These are phyloP conservation scores for Aphelocoma californica DNA, from an alignment of 2,797 vertebrate species.

Conservation along the genomic window DNA sequence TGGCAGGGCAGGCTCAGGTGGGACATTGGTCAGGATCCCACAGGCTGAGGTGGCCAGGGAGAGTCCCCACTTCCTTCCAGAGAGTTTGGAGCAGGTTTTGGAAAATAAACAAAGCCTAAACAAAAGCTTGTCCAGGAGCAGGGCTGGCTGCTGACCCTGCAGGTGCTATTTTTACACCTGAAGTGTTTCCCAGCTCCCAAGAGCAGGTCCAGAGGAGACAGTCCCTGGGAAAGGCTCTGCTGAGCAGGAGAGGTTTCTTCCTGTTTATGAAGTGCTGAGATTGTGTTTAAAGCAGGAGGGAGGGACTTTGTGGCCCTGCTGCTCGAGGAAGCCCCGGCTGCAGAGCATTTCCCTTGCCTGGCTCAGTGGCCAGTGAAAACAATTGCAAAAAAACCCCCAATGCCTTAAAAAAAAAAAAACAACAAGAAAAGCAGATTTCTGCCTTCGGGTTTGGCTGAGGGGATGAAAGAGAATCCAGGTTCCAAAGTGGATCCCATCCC, in stretches of 20 bases:
- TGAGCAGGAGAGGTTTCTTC: slow-evolving; percentile 10
- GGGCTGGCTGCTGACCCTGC: not conserved
- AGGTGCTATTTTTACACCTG: not conserved
- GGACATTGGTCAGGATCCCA: not conserved
- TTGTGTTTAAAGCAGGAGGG: not conserved
- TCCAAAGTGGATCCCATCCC: not conserved
- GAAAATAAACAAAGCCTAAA: not conserved
- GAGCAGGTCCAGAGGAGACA: not conserved
- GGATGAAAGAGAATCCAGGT: not conserved
- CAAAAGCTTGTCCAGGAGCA: not conserved
- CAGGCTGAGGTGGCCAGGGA: not conserved
- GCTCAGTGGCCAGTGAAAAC: not conserved
- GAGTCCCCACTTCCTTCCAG: not conserved
- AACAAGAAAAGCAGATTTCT: not conserved
- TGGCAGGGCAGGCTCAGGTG: not conserved
- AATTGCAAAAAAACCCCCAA: rapidly evolving
- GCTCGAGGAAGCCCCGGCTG: not conserved
- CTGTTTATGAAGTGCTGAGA: not conserved
- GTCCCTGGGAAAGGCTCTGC: not conserved
- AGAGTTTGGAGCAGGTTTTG: not conserved
- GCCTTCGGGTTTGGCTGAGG: not conserved
- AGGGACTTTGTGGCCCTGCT: not conserved
- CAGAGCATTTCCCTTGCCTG: not conserved
- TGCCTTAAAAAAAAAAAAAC: not conserved
- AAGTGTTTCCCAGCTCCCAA: not conserved